These are phyloP conservation scores for Agrotis clavis DNA, from an alignment of 2,888 invertebrate genomes.

Conservation along the genomic window DNA sequence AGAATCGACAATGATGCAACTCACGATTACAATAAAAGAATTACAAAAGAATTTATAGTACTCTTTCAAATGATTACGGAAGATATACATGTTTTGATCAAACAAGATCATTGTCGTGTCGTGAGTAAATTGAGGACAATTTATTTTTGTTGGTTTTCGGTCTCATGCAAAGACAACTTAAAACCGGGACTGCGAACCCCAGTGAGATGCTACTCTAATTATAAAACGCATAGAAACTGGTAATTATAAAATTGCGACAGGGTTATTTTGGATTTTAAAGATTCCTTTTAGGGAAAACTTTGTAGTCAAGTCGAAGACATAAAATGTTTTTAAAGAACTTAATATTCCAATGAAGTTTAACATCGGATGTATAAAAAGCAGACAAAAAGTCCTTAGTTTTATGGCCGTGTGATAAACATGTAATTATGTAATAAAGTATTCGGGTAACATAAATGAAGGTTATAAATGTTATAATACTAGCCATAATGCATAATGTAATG, in stretches of 20 bases:
- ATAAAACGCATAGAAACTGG: not conserved
- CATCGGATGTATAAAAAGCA: constrained; percentile 22
- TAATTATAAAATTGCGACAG: not conserved
- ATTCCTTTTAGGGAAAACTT: not conserved
- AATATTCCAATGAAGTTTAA: constrained; percentile 21
- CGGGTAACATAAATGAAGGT: constrained; percentile 30
- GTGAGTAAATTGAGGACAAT: too few relatives aligned
- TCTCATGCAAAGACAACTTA: not conserved
- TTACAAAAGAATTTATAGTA: constrained; percentile 21
- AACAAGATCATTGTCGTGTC: constrained; percentile 27
- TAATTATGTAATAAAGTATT: constrained; percentile 33
- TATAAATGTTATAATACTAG: constrained; percentile 39
- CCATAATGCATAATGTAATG: constrained; percentile 40
- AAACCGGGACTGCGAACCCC: not conserved
- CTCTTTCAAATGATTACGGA: constrained; percentile 15
- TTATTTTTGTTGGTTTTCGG: constrained; percentile 14
- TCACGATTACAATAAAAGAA: constrained; percentile 1
- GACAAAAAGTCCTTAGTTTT: constrained; percentile 11
- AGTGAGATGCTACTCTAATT: not conserved
- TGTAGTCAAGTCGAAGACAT: not conserved
- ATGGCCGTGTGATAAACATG: constrained; percentile 1
- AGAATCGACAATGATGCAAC: constrained; percentile 29
- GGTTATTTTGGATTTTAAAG: not conserved
- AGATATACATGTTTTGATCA: constrained; percentile 1
- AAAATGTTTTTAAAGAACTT: not conserved